Conservation (phyloP, 2,888 invertebrate genomes). For the Crioceris asparagi region DNA sequence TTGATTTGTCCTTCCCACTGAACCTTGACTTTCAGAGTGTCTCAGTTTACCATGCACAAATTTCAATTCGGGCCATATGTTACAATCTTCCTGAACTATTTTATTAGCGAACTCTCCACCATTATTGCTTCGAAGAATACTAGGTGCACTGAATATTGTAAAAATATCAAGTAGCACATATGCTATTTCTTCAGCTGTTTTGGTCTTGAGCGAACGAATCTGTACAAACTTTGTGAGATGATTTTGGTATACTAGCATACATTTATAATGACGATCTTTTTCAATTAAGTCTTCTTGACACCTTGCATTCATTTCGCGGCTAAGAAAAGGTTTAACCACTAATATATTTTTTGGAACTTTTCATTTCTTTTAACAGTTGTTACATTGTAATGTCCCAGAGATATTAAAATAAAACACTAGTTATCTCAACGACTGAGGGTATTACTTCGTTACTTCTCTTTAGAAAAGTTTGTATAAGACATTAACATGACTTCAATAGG, state of each 20-base stretch:
- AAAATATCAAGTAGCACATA: slow-evolving; percentile 21
- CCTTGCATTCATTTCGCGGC: slow-evolving; percentile 21
- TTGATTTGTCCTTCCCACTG: slow-evolving; percentile 4
- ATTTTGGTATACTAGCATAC: slow-evolving; percentile 13
- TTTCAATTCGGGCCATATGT: slow-evolving; percentile 10
- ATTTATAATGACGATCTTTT: slow-evolving; percentile 18
- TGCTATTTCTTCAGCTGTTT: slow-evolving; percentile 23
- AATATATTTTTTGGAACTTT: slow-evolving; percentile 7
- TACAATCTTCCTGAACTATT: slow-evolving; percentile 5
- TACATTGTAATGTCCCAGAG: no score
- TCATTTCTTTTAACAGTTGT: no score
- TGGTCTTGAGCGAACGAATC: slow-evolving; percentile 20
- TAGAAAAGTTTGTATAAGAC: no score
- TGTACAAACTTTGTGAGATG: slow-evolving; percentile 22
- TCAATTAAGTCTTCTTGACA: slow-evolving; percentile 32
- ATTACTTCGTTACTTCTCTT: no score
- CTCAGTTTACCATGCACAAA: slow-evolving; percentile 14
- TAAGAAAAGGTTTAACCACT: slow-evolving; percentile 8
- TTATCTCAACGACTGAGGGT: no score
- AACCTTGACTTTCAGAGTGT: slow-evolving; percentile 8
- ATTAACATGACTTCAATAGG: no score
- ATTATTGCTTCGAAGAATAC: slow-evolving; percentile 23
- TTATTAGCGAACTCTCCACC: slow-evolving; percentile 13
- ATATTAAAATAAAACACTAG: no score
- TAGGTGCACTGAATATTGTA: slow-evolving; percentile 23